phyloP scores from a whole-genome alignment of 2,797 vertebrate species.

The Eremophila alpestris region DNA sequence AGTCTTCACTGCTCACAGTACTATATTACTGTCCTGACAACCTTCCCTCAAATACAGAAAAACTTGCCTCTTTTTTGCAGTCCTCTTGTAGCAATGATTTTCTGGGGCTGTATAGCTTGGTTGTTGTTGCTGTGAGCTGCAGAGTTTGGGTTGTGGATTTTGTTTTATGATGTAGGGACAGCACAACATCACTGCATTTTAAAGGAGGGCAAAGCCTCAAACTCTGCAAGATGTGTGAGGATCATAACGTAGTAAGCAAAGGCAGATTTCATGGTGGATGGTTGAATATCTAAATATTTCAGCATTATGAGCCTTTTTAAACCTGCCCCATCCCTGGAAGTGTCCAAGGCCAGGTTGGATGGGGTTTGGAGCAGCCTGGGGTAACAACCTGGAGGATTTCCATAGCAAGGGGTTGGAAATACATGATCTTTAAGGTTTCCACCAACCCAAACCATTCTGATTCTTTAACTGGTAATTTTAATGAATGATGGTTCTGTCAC shows the following conservation, averaged over 20 bases:
- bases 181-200: not conserved
- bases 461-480: not conserved
- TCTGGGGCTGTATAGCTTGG: not conserved
- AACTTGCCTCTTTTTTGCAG: not conserved
- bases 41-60: not conserved
- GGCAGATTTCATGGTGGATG: not conserved
- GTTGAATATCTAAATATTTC: not conserved
- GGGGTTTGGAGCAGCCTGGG: not conserved
- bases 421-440: not conserved
- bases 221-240: not conserved
- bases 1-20: not conserved
- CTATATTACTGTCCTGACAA: constrained; percentile 43
- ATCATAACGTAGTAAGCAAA: not conserved
- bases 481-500: not conserved
- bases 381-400: not conserved
- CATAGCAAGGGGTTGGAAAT: not conserved
- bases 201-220: not conserved
- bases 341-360: not conserved
- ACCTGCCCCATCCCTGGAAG: not conserved
- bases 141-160: not conserved
- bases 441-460: not conserved
- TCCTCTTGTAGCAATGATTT: not conserved
- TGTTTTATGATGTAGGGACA: not conserved
- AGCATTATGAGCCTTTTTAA: not conserved
- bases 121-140: not conserved